phyloP scores from a whole-genome alignment of 2,888 invertebrate genomes.

The Aproaerema taeniolella region DNA sequence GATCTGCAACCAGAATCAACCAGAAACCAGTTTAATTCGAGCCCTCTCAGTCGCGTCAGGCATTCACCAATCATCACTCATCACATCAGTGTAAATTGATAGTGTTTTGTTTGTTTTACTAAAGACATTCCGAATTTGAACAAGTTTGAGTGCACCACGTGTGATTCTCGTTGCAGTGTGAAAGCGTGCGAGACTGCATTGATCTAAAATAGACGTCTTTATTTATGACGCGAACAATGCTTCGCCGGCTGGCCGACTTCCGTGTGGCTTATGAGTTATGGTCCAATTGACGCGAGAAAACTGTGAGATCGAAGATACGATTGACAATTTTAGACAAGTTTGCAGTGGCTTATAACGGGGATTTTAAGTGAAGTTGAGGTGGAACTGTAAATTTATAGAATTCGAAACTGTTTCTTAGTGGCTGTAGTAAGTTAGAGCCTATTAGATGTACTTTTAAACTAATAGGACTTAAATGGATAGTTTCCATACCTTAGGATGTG shows the following conservation, averaged over 20 bases:
- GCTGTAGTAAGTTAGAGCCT: too few relatives aligned
- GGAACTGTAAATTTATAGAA: too few relatives aligned
- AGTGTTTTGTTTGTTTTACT: background rate
- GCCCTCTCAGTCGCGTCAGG: background rate
- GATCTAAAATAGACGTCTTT: slow-evolving; percentile 60
- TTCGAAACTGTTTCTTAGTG: too few relatives aligned
- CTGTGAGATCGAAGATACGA: too few relatives aligned
- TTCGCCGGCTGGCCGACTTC: slow-evolving; percentile 37
- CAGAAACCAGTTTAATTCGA: slow-evolving; percentile 15
- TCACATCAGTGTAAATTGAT: background rate
- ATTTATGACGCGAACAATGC: slow-evolving; percentile 50
- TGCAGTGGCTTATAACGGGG: too few relatives aligned
- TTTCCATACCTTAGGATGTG: too few relatives aligned
- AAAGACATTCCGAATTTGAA: too few relatives aligned
- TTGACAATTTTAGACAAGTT: too few relatives aligned
- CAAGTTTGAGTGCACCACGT: too few relatives aligned
- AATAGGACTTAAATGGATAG: too few relatives aligned
- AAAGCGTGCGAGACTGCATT: slow-evolving; percentile 48
- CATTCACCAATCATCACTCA: background rate
- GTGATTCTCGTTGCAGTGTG: slow-evolving; percentile 37
- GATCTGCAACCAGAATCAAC: slow-evolving; percentile 26
- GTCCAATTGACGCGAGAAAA: slow-evolving; percentile 22
- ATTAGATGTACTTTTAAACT: too few relatives aligned
- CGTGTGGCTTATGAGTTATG: slow-evolving; percentile 28
- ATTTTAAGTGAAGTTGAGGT: too few relatives aligned